Percentiles rank a stretch among this genome's conserved stretches.
phyloP scores from a whole-genome alignment of 2,113 vertebrate species.

The Protobothrops mucrosquamatus region DNA sequence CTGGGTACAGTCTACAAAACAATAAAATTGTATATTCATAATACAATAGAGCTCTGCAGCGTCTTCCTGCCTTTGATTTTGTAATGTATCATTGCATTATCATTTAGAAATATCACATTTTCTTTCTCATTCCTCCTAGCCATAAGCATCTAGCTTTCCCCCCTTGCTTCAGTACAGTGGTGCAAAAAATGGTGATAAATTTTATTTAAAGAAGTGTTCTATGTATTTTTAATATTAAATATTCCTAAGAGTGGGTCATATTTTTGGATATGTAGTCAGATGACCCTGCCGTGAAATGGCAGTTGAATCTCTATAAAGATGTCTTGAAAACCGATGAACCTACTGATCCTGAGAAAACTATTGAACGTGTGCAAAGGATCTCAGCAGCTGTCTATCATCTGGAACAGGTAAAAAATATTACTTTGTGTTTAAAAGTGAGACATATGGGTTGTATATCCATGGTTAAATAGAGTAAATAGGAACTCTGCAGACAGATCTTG shows the following conservation, averaged over 20 bases:
- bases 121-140: neutral
- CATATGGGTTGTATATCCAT: neutral
- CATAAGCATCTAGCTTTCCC: neutral
- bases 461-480: neutral
- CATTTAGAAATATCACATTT: neutral
- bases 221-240: neutral
- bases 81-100: neutral
- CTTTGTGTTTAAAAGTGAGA: neutral
- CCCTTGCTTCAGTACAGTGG: neutral
- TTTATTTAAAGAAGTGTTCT: neutral
- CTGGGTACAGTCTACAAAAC: neutral
- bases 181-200: neutral
- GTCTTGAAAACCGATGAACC: conserved; percentile 83
- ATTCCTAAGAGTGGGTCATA: neutral
- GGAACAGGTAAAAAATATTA: conserved; percentile 73
- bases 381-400: conserved; percentile 95
- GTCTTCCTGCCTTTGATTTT: neutral
- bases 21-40: neutral
- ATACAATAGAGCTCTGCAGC: neutral
- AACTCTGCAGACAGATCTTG: neutral
- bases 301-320: conserved; percentile 94
- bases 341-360: conserved; percentile 80
- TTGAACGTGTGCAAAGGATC: conserved; percentile 94
- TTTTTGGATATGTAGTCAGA: conserved; percentile 80
- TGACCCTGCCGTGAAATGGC: conserved; percentile 96